A percentile compares a stretch with the other conserved stretches of the same genome.
phyloP scores from a whole-genome alignment of 2,888 invertebrate species.

The Dermolepida albohirtum region DNA sequence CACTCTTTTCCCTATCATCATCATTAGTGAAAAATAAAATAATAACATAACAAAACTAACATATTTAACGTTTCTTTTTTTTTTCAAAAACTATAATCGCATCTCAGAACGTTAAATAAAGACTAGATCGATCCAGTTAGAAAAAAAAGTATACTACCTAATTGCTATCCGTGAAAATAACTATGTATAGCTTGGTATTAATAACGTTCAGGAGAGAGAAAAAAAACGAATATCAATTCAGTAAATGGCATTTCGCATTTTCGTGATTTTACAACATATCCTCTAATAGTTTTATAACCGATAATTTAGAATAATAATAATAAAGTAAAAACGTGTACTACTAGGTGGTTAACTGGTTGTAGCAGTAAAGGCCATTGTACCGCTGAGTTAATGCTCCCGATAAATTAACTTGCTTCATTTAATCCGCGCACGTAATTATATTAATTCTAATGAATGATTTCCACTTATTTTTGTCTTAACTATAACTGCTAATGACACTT shows the following conservation, averaged over 20 bases:
- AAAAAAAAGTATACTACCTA: too few relatives aligned
- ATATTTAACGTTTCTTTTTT: too few relatives aligned
- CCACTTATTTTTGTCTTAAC: neutral
- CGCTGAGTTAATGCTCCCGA: neutral
- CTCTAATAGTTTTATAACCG: neutral
- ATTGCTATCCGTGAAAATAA: too few relatives aligned
- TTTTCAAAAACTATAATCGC: too few relatives aligned
- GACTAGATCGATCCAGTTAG: too few relatives aligned
- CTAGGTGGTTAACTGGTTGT: neutral
- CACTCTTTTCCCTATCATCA: too few relatives aligned
- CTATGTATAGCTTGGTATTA: too few relatives aligned
- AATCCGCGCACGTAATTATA: slow-evolving; percentile 16
- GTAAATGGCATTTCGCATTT: neutral
- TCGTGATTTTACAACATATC: slow-evolving; percentile 13
- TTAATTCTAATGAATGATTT: slow-evolving; percentile 12
- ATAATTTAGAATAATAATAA: slow-evolving; percentile 3
- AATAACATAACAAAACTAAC: too few relatives aligned
- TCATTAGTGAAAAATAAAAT: too few relatives aligned
- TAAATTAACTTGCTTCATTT: slow-evolving; percentile 16
- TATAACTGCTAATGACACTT: neutral
- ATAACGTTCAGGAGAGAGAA: too few relatives aligned
- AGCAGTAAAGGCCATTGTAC: too few relatives aligned
- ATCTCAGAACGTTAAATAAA: too few relatives aligned
- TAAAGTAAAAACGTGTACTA: neutral
- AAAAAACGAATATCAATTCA: neutral